A percentile compares a stretch with the other conserved stretches of the same genome.
Conservation (phyloP, 2,113 vertebrate genomes). For the Phylloscopus whistleri region DNA sequence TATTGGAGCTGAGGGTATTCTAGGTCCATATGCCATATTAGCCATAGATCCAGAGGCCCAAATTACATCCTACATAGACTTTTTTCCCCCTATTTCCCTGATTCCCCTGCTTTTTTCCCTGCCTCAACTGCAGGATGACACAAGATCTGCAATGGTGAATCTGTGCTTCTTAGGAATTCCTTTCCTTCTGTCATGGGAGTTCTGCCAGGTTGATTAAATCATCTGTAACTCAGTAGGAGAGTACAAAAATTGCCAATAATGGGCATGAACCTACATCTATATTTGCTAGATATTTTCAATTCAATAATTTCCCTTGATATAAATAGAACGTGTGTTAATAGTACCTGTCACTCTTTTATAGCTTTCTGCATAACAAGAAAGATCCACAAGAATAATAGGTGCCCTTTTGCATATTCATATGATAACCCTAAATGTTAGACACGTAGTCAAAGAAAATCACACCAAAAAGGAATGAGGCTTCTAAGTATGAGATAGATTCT, state of each 20-base stretch:
- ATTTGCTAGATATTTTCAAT: constrained; percentile 13
- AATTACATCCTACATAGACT: not conserved
- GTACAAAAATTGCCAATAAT: constrained; percentile 18
- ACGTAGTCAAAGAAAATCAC: not conserved
- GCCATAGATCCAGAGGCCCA: not conserved
- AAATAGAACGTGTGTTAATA: constrained; percentile 42
- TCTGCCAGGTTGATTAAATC: constrained; percentile 53
- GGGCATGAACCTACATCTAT: not conserved
- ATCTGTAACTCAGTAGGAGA: constrained; percentile 2
- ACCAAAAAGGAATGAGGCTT: not conserved
- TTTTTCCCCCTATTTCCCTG: not conserved
- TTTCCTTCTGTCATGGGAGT: constrained; percentile 11
- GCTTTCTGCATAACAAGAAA: constrained; percentile 2
- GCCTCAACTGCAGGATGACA: constrained; percentile 39
- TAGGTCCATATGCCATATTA: not conserved
- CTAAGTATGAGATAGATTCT: not conserved
- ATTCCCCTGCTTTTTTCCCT: not conserved
- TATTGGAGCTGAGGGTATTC: not conserved
- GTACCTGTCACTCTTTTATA: constrained; percentile 19
- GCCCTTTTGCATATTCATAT: constrained; percentile 1
- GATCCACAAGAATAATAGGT: constrained; percentile 3
- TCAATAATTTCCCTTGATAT: constrained; percentile 13
- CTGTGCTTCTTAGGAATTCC: constrained; percentile 49
- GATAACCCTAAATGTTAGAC: not conserved
- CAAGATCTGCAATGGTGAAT: constrained; percentile 26